Conservation (phyloP, 2,113 vertebrate genomes). For the Athene cunicularia region DNA sequence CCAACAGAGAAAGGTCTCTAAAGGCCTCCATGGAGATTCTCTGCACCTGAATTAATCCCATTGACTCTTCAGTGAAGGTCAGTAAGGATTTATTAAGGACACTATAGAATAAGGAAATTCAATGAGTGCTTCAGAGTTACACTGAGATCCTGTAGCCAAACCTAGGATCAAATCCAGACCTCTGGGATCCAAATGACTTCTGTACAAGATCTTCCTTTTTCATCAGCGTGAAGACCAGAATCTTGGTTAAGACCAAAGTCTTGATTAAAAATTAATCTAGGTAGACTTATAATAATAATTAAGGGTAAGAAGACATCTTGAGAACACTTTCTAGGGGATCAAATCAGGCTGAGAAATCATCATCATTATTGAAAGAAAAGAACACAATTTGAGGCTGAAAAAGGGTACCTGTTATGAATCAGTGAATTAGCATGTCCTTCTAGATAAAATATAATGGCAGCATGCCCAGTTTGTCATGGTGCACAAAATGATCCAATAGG, state of each 20-base stretch:
- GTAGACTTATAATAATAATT: background rate
- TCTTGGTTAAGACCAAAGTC: background rate
- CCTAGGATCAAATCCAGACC: background rate
- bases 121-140: background rate
- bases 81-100: background rate
- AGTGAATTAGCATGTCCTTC: background rate
- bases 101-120: background rate
- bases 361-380: background rate
- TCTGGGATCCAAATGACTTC: background rate
- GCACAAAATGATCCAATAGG: background rate
- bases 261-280: background rate
- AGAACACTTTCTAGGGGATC: background rate
- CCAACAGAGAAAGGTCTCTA: background rate
- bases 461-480: background rate
- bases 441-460: background rate
- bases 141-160: background rate
- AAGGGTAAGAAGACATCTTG: background rate
- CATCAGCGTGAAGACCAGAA: background rate
- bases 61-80: background rate
- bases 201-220: background rate
- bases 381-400: background rate
- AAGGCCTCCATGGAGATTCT: background rate
- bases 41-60: background rate
- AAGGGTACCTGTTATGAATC: background rate
- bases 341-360: background rate